Conservation (phyloP, 2,797 vertebrate species). For the Tolypeutes matacus region DNA sequence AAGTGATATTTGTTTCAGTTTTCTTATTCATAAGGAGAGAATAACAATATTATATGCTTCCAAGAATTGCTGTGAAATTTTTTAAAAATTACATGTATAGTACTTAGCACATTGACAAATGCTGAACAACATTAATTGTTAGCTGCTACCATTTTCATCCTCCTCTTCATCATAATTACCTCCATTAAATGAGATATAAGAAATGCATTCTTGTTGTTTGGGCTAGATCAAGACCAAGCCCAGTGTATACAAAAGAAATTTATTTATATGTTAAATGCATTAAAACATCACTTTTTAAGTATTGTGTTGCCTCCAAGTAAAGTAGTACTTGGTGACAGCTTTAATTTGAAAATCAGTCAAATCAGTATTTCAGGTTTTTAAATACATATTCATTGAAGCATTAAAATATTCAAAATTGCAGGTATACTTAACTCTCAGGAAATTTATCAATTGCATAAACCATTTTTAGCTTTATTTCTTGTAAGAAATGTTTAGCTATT, state of each 20-base stretch:
- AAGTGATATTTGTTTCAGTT: neutral
- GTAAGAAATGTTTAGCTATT: neutral
- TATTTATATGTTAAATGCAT: neutral
- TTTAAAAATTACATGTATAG: neutral
- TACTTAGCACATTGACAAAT: neutral
- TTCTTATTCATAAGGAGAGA: neutral
- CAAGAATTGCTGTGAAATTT: neutral
- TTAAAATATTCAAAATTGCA: neutral
- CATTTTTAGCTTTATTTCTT: neutral
- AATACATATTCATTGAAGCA: neutral
- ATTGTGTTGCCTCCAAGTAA: neutral
- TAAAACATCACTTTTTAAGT: neutral
- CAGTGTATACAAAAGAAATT: neutral
- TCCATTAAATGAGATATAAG: neutral
- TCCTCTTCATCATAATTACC: neutral
- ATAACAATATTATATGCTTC: neutral
- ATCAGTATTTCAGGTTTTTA: neutral
- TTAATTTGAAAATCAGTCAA: constrained; percentile 44
- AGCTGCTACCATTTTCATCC: neutral
- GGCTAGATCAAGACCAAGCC: constrained; percentile 2
- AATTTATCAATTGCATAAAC: neutral
- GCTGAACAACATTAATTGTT: neutral
- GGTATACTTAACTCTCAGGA: neutral
- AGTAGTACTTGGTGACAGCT: neutral
- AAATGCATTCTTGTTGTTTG: neutral